Conservation (phyloP, 2,113 vertebrate species). For the Bagarius yarrelli region DNA sequence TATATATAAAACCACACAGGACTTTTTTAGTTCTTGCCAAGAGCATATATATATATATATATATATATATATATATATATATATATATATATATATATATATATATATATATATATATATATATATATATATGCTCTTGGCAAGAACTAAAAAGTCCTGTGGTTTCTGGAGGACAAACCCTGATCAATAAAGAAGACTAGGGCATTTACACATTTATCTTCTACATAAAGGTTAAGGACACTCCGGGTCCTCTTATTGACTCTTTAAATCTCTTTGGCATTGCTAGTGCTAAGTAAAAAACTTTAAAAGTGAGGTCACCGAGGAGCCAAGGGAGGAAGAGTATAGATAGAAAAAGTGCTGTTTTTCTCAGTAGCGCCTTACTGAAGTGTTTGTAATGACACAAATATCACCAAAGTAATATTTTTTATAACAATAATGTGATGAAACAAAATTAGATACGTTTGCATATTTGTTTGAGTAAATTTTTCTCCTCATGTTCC, state of each 20-base stretch:
- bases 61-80: no score
- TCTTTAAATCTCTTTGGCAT: slow-evolving; percentile 38
- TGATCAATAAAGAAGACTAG: slow-evolving; percentile 24
- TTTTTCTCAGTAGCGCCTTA: neutral
- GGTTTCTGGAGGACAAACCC: slow-evolving; percentile 10
- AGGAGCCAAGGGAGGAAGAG: slow-evolving; percentile 21
- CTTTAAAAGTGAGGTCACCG: slow-evolving; percentile 19
- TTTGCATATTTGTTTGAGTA: neutral
- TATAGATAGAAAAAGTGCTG: neutral
- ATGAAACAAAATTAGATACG: neutral
- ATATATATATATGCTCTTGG: no score
- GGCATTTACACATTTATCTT: slow-evolving; percentile 37
- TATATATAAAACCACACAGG: no score
- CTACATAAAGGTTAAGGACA: slow-evolving; percentile 31
- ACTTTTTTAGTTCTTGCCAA: no score
- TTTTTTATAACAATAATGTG: neutral
- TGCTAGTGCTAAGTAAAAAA: slow-evolving; percentile 23
- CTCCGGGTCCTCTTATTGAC: slow-evolving; percentile 25
- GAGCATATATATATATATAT: no score
- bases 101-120: no score
- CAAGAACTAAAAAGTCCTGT: neutral
- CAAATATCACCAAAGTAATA: neutral
- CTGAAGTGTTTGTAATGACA: slow-evolving; percentile 16
- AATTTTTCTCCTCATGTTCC: neutral
- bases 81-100: no score